Conservation (phyloP, 1,140 invertebrate genomes). For the Coelopa frigida region DNA sequence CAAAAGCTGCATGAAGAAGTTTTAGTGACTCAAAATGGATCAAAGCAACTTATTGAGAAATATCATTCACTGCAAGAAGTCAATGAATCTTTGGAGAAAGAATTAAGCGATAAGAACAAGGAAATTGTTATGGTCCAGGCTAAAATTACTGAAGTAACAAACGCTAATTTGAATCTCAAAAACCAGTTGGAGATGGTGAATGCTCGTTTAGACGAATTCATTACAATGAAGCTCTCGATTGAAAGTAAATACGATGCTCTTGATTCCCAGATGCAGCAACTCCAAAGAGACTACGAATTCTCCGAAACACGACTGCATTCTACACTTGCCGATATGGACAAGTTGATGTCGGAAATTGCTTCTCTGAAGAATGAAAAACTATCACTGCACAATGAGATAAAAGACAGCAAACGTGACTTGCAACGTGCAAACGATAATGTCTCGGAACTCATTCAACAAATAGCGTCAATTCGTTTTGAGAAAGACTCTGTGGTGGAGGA, state of each 20-base stretch:
- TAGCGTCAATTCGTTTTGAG: slow-evolving; percentile 8
- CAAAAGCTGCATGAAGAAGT: neutral
- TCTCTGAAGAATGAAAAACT: slow-evolving; percentile 10
- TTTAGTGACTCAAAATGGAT: neutral
- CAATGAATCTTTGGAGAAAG: neutral
- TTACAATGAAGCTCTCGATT: neutral
- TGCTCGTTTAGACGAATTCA: slow-evolving; percentile 1
- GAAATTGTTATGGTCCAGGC: neutral
- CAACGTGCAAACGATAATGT: slow-evolving; percentile 13
- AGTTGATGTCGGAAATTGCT: neutral
- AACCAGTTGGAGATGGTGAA: neutral
- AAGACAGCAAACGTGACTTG: slow-evolving; percentile 1
- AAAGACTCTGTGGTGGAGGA: slow-evolving; percentile 9
- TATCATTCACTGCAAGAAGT: neutral
- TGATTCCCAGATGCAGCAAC: slow-evolving; percentile 1
- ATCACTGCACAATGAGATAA: slow-evolving; percentile 5
- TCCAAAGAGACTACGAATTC: slow-evolving; percentile 9
- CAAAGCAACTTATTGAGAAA: slow-evolving; percentile 2
- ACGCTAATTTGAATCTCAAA: neutral
- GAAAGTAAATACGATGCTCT: slow-evolving; percentile 4
- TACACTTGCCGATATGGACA: neutral
- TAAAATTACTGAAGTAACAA: neutral
- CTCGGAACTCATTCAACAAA: slow-evolving; percentile 10
- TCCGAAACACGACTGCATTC: slow-evolving; percentile 9
- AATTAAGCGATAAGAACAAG: neutral